Evolutionary conservation across 2,797 vertebrate species (phyloP).

Genomic region (Acanthornis magna): DNA sequence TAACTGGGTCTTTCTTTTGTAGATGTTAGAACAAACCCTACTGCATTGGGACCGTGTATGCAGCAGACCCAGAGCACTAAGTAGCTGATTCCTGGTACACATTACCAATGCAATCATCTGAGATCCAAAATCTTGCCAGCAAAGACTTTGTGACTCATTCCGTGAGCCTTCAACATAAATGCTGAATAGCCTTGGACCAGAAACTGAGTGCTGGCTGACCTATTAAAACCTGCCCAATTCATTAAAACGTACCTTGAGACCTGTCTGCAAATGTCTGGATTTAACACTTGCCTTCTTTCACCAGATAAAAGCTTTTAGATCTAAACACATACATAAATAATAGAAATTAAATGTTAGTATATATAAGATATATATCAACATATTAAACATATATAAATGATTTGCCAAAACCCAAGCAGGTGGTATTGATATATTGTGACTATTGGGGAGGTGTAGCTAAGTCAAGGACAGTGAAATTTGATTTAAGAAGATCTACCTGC

Average conservation of each 20-base stretch:
- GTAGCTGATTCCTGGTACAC: not conserved
- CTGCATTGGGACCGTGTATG: rapidly evolving
- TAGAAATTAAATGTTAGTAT: not conserved
- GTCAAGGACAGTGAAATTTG: not conserved
- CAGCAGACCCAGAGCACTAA: not conserved
- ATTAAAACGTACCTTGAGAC: not conserved
- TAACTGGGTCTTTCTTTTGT: not conserved
- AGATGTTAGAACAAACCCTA: not conserved
- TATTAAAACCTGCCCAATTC: not conserved
- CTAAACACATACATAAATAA: not conserved
- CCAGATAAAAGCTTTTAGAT: not conserved
- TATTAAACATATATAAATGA: not conserved
- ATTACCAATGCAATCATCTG: not conserved
- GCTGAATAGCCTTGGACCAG: not conserved
- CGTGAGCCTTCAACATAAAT: not conserved
- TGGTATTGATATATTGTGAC: not conserved
- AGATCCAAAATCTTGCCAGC: not conserved
- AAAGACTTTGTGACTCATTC: not conserved
- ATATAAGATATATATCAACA: not conserved
- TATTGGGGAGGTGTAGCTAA: not conserved
- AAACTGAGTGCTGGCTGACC: not conserved
- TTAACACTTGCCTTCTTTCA: not conserved
- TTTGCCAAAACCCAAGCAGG: not conserved
- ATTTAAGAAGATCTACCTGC: not conserved
- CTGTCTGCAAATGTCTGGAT: not conserved